Conservation (phyloP, 1,140 invertebrate genomes). For the Doryteuthis pealeii region DNA sequence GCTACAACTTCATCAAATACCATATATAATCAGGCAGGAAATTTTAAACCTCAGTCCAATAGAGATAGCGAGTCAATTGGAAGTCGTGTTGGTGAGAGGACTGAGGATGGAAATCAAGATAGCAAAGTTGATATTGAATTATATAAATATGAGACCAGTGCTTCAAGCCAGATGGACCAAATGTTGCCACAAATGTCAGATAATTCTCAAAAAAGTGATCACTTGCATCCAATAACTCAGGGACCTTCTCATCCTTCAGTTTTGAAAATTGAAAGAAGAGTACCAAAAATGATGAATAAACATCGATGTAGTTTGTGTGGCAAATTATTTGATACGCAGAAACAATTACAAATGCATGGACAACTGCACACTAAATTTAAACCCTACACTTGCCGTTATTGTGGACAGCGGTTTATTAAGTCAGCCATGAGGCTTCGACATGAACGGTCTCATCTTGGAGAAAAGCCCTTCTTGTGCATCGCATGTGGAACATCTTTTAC, state of each 20-base stretch:
- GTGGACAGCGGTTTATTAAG: constrained; percentile 45
- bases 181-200: neutral
- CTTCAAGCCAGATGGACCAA: constrained; percentile 9
- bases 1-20: neutral
- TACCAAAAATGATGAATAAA: constrained; percentile 22
- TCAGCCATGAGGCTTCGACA: constrained; percentile 40
- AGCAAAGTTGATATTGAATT: neutral
- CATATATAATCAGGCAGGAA: neutral
- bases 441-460: constrained; percentile 45
- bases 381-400: constrained; percentile 45
- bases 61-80: neutral
- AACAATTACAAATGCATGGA: constrained; percentile 40
- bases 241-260: constrained; percentile 8
- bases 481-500: constrained; percentile 66
- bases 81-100: neutral
- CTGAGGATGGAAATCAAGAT: neutral
- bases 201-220: constrained; percentile 10
- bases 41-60: neutral
- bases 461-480: constrained; percentile 64
- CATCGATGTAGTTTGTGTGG: constrained; percentile 45
- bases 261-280: constrained; percentile 16
- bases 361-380: constrained; percentile 46
- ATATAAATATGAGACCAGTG: neutral
- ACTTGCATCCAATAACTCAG: constrained; percentile 15
- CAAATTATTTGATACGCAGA: constrained; percentile 35